Percentiles rank a stretch among this genome's conserved stretches.
phyloP scores from a whole-genome alignment of 2,888 invertebrate species.

The Pristionchus arcanus region DNA sequence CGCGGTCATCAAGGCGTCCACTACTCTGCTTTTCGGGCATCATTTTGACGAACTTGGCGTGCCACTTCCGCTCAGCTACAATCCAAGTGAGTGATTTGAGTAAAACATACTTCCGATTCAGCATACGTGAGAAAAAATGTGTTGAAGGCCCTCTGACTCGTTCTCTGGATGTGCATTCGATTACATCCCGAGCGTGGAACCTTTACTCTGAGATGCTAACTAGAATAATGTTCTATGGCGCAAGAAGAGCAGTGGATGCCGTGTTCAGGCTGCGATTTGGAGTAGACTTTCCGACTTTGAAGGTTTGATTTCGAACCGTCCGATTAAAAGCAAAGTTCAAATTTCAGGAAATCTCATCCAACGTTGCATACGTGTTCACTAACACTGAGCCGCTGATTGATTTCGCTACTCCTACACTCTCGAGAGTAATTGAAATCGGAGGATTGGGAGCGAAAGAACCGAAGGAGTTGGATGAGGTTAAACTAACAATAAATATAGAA shows the following conservation, averaged over 20 bases:
- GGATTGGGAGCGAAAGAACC: conserved; percentile 35
- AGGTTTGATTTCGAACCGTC: neutral
- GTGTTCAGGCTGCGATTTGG: conserved; percentile 11
- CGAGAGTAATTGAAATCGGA: conserved; percentile 16
- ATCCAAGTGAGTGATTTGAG: conserved; percentile 15
- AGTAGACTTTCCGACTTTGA: neutral
- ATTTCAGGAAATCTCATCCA: conserved; percentile 21
- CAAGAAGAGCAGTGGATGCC: neutral
- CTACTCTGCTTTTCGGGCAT: neutral
- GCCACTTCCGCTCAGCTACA: conserved; percentile 17
- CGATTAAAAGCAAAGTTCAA: neutral
- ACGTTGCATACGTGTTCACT: conserved; percentile 19
- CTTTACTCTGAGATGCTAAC: neutral
- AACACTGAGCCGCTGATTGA: conserved; percentile 37
- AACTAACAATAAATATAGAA: too few species aligned
- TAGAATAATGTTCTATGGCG: neutral
- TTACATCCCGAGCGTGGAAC: neutral
- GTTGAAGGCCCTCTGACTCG: neutral
- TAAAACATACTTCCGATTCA: too few species aligned
- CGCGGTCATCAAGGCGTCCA: conserved; percentile 1
- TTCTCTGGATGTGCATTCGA: conserved; percentile 7
- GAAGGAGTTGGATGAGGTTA: conserved; percentile 33
- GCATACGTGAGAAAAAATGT: too few species aligned
- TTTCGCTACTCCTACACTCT: neutral
- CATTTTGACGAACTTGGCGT: conserved; percentile 25